phyloP scores from a whole-genome alignment of 2,888 invertebrate species.

The Scrobipalpa atriplicella region DNA sequence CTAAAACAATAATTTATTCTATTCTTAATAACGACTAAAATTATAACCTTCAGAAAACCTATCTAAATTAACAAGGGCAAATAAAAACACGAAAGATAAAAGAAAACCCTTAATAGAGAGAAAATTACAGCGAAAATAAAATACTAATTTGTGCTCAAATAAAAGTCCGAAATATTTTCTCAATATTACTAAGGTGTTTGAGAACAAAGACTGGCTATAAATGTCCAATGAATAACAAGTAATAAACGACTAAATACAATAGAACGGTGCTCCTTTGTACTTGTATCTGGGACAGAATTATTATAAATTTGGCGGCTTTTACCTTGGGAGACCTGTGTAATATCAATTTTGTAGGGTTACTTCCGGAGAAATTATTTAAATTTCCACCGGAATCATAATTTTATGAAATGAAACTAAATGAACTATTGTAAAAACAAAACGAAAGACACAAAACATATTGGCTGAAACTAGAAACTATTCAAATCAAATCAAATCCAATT shows the following conservation, averaged over 20 bases:
- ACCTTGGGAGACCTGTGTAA: slow-evolving; percentile 4
- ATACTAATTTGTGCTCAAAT: neutral
- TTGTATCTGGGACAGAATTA: slow-evolving; percentile 14
- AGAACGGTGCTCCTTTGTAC: slow-evolving; percentile 7
- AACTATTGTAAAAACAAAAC: too few species aligned
- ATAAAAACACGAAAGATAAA: neutral
- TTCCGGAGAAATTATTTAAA: neutral
- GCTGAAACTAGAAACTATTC: too few species aligned
- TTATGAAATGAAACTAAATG: too few species aligned
- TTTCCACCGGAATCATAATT: too few species aligned
- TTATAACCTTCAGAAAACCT: neutral
- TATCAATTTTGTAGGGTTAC: slow-evolving; percentile 5
- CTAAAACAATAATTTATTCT: too few species aligned
- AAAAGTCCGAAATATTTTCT: slow-evolving; percentile 8
- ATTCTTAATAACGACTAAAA: neutral
- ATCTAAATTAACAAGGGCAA: neutral
- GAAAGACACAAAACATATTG: too few species aligned
- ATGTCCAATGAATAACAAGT: slow-evolving; percentile 15
- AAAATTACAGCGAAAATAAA: slow-evolving; percentile 1
- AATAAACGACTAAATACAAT: slow-evolving; percentile 21
- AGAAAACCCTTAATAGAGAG: neutral
- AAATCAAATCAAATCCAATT: too few species aligned
- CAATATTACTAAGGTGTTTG: neutral
- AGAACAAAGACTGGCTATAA: neutral
- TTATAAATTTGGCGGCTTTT: slow-evolving; percentile 9